Conservation (phyloP, 2,888 invertebrate species). For the Dimorphilus gyrociliatus region DNA sequence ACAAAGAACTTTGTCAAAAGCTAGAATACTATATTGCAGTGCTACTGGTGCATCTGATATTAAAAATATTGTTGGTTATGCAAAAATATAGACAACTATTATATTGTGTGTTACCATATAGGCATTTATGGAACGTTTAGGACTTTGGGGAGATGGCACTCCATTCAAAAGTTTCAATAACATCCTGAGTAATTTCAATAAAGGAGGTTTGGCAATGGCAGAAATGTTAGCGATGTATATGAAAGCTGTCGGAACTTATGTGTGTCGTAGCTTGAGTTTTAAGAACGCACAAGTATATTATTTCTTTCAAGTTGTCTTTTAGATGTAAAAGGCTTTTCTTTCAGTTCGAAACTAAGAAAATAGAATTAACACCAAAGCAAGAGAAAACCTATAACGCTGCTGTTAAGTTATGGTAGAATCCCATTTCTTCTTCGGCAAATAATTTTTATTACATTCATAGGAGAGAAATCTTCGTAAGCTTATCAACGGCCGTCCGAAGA, state of each 20-base stretch:
- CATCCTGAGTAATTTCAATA: slow-evolving; percentile 14
- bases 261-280: slow-evolving; percentile 32
- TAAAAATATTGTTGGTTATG: slow-evolving; percentile 25
- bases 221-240: slow-evolving; percentile 37
- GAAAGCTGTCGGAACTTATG: slow-evolving; percentile 34
- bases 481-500: slow-evolving; percentile 18
- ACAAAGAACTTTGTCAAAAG: slow-evolving; percentile 29
- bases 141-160: slow-evolving; percentile 32
- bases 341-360: slow-evolving; percentile 27
- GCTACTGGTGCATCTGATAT: slow-evolving; percentile 34
- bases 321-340: slow-evolving; percentile 5
- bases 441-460: too few species aligned
- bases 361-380: slow-evolving; percentile 20
- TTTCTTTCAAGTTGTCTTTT: not conserved
- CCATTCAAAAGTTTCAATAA: slow-evolving; percentile 28
- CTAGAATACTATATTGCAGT: slow-evolving; percentile 34
- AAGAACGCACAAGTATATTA: slow-evolving; percentile 26
- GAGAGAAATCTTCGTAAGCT: too few species aligned
- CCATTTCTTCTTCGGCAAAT: too few species aligned
- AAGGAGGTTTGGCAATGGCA: slow-evolving; percentile 14
- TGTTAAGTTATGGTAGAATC: slow-evolving; percentile 30
- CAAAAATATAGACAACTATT: too few species aligned
- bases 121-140: slow-evolving; percentile 35
- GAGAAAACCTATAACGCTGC: slow-evolving; percentile 25
- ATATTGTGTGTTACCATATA: too few species aligned